A percentile compares a stretch with the other conserved stretches of the same genome.
phyloP scores from a whole-genome alignment of 2,113 vertebrate genomes.

The Hippocampus barbouri region DNA sequence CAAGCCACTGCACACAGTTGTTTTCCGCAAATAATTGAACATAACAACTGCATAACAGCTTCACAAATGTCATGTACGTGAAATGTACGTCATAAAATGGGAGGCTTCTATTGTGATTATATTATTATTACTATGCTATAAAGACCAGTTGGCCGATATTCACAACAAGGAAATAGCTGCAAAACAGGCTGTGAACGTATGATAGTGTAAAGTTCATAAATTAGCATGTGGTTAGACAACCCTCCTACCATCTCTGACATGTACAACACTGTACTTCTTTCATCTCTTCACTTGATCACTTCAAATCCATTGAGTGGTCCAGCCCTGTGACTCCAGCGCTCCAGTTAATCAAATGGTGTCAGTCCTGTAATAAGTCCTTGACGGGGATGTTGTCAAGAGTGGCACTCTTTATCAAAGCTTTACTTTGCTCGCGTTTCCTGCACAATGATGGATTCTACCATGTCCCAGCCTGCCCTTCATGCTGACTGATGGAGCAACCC shows the following conservation, averaged over 20 bases:
- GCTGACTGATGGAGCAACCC: slow-evolving; percentile 46
- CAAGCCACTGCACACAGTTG: too few species aligned
- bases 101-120: too few species aligned
- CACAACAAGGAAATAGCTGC: neutral
- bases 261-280: slow-evolving; percentile 21
- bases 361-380: slow-evolving; percentile 74
- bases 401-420: slow-evolving; percentile 76
- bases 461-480: slow-evolving; percentile 58
- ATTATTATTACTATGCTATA: too few species aligned
- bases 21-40: too few species aligned
- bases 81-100: too few species aligned
- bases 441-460: slow-evolving; percentile 64
- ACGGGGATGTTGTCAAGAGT: slow-evolving; percentile 65
- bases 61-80: too few species aligned
- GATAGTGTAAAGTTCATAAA: neutral
- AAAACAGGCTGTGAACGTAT: neutral
- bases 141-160: too few species aligned
- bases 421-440: slow-evolving; percentile 60
- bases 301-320: slow-evolving; percentile 36
- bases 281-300: slow-evolving; percentile 42
- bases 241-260: slow-evolving; percentile 5
- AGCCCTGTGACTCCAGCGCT: slow-evolving; percentile 26
- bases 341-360: slow-evolving; percentile 66
- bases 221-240: neutral
- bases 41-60: too few species aligned